Percentiles rank a stretch among this genome's conserved stretches.
Evolutionary conservation across 2,888 invertebrate genomes (phyloP).

Genomic region (Melinopterus prodromus): DNA sequence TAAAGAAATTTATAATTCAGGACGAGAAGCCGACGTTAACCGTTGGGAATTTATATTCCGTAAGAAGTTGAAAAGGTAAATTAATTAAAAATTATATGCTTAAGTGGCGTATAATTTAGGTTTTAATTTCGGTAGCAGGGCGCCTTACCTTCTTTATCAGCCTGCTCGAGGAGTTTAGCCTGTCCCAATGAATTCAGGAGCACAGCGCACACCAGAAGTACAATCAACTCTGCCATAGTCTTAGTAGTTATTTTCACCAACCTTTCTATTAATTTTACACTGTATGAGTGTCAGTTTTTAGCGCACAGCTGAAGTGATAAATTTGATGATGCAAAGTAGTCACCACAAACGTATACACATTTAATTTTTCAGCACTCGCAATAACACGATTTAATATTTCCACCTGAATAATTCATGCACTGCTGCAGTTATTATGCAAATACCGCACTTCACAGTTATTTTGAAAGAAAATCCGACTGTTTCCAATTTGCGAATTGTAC

Average conservation of each 20-base stretch:
- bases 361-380: too few relatives aligned
- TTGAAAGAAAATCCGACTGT: not conserved
- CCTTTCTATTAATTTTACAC: too few relatives aligned
- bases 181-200: constrained; percentile 15
- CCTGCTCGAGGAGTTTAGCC: constrained; percentile 27
- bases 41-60: constrained; percentile 42
- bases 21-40: constrained; percentile 36
- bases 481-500: not conserved
- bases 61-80: constrained; percentile 41
- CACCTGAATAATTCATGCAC: constrained; percentile 25
- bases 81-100: constrained; percentile 45
- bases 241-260: not conserved
- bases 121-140: constrained; percentile 38
- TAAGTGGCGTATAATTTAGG: constrained; percentile 40
- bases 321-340: too few relatives aligned
- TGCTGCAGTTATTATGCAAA: constrained; percentile 26
- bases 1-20: constrained; percentile 32
- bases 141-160: constrained; percentile 44
- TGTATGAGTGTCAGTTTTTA: too few relatives aligned
- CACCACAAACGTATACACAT: too few relatives aligned
- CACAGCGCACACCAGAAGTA: constrained; percentile 21
- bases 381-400: not conserved
- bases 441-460: constrained; percentile 22
- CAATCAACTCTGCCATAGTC: constrained; percentile 21
- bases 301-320: too few relatives aligned